Conservation (phyloP, 2,888 invertebrate genomes). For the Pristionchus arcanus region DNA sequence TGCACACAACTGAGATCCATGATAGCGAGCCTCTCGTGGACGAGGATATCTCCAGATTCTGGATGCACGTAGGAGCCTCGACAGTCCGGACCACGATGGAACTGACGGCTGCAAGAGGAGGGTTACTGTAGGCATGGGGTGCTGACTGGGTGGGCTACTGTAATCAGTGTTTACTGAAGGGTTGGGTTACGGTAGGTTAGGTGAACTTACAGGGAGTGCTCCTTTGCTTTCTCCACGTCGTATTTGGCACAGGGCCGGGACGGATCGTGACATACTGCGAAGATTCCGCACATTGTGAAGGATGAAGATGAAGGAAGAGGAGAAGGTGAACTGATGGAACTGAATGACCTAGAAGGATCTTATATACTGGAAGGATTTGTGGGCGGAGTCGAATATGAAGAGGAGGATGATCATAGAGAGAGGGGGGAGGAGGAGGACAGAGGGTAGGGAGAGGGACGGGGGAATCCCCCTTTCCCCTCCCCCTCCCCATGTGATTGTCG, state of each 20-base stretch:
- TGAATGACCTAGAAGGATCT: neutral
- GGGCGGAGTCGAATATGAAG: constrained; percentile 35
- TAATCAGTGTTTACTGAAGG: neutral
- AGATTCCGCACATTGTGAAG: constrained; percentile 76
- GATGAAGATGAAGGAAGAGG: neutral
- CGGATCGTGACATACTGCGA: constrained; percentile 74
- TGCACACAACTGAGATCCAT: constrained; percentile 76
- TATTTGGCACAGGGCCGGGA: constrained; percentile 61
- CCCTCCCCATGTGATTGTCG: constrained; percentile 24
- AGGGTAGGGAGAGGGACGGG: neutral
- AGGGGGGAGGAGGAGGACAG: neutral
- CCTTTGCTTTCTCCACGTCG: constrained; percentile 68
- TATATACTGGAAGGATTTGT: neutral
- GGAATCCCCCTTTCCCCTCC: constrained; percentile 7
- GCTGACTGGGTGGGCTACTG: neutral
- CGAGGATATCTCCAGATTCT: constrained; percentile 74
- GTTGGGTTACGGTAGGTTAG: neutral
- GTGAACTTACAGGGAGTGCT: constrained; percentile 66
- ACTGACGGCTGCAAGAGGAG: constrained; percentile 66
- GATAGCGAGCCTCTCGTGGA: constrained; percentile 78
- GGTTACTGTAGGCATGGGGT: neutral
- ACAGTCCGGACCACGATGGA: constrained; percentile 77
- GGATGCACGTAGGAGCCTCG: constrained; percentile 72
- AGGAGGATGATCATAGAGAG: neutral
- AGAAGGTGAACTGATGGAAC: neutral